phyloP scores from a whole-genome alignment of 2,113 vertebrate species.

The Gavialis gangeticus region DNA sequence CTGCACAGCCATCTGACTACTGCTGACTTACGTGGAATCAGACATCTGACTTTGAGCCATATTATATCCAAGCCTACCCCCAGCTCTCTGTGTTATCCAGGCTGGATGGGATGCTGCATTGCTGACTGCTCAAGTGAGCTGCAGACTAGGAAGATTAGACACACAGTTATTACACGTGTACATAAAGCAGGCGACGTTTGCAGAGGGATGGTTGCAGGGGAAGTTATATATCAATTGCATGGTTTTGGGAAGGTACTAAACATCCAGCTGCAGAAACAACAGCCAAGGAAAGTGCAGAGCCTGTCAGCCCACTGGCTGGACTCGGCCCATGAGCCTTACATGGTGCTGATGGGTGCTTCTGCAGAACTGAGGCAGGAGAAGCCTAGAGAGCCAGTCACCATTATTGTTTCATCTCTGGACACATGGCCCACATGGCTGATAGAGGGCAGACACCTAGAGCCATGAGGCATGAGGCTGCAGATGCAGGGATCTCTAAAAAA shows the following conservation, averaged over 20 bases:
- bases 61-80: background rate
- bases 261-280: background rate
- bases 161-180: background rate
- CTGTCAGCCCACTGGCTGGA: background rate
- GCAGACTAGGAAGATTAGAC: background rate
- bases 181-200: background rate
- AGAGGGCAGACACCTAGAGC: background rate
- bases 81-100: background rate
- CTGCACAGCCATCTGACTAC: background rate
- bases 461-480: background rate
- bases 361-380: background rate
- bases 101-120: background rate
- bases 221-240: background rate
- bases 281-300: background rate
- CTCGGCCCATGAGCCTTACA: background rate
- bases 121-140: background rate
- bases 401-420: background rate
- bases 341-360: background rate
- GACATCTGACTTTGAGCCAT: background rate
- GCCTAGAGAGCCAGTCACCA: background rate
- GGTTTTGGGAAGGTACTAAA: background rate
- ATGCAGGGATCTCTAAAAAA: background rate
- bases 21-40: background rate
- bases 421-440: background rate
- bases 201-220: background rate